phyloP scores from a whole-genome alignment of 2,797 vertebrate species.

The Melanotaenia nigrans region DNA sequence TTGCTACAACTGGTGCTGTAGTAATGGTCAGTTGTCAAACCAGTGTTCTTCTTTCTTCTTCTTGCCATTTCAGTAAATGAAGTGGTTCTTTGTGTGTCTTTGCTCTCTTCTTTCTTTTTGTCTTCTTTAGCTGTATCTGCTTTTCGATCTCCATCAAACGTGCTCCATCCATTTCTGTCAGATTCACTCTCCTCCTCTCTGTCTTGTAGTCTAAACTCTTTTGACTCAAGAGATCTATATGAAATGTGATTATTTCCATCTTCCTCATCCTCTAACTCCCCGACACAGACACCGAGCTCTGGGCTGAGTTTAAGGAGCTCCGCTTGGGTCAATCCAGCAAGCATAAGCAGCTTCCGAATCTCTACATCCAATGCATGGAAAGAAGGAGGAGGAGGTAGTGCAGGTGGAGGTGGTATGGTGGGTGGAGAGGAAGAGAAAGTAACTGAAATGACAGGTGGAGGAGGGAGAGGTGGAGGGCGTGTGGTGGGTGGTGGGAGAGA shows the following conservation, averaged over 20 bases:
- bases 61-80: conserved; percentile 93
- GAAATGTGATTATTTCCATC: conserved; percentile 40
- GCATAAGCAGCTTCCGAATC: conserved; percentile 82
- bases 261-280: conserved; percentile 71
- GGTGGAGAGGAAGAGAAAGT: conserved; percentile 63
- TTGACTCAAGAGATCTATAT: conserved; percentile 38
- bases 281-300: conserved; percentile 83
- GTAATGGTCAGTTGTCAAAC: conserved; percentile 69
- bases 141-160: conserved; percentile 49
- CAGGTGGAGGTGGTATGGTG: conserved; percentile 75
- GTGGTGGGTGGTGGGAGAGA: conserved; percentile 76
- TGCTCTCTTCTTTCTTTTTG: conserved; percentile 57
- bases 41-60: conserved; percentile 79
- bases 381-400: conserved; percentile 72
- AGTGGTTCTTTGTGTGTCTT: conserved; percentile 81
- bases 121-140: conserved; percentile 43
- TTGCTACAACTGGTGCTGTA: conserved; percentile 72
- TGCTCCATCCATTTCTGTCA: conserved; percentile 55
- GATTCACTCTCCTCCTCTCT: conserved; percentile 44
- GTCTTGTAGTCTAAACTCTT: conserved; percentile 52
- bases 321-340: conserved; percentile 85
- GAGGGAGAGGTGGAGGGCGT: conserved; percentile 75
- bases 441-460: conserved; percentile 65
- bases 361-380: conserved; percentile 74
- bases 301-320: conserved; percentile 86